These are phyloP conservation scores for Microplitis mediator DNA, from an alignment of 1,140 invertebrate species.

Conservation along the genomic window DNA sequence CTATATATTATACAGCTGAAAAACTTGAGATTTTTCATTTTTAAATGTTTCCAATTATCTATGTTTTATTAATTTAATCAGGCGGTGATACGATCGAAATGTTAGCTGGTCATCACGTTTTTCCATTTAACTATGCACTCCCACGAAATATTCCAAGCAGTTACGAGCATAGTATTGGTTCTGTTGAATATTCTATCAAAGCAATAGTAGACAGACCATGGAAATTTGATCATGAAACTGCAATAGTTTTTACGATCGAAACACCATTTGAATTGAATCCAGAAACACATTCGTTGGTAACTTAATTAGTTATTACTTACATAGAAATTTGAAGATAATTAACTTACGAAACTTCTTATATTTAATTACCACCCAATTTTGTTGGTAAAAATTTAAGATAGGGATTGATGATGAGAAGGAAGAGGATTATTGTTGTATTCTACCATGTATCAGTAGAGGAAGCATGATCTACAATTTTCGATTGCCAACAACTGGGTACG, in stretches of 20 bases:
- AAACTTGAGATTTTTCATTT: background rate
- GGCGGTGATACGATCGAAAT: slow-evolving; percentile 11
- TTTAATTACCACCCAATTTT: background rate
- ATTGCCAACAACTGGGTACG: slow-evolving; percentile 67
- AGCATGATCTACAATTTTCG: slow-evolving; percentile 63
- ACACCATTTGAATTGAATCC: slow-evolving; percentile 33
- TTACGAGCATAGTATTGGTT: slow-evolving; percentile 65
- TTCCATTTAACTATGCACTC: slow-evolving; percentile 62
- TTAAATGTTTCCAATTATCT: background rate
- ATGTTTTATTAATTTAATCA: slow-evolving; percentile 16
- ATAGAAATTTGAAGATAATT: background rate
- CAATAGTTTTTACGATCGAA: slow-evolving; percentile 61
- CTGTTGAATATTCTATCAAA: slow-evolving; percentile 65
- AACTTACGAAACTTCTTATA: background rate
- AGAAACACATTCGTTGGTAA: slow-evolving; percentile 21
- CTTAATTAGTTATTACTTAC: slow-evolving; percentile 15
- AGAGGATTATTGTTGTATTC: slow-evolving; percentile 70
- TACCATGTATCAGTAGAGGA: slow-evolving; percentile 57
- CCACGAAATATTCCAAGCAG: slow-evolving; percentile 61
- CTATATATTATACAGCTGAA: background rate
- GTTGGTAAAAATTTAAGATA: slow-evolving; percentile 22
- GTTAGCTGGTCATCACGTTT: slow-evolving; percentile 57
- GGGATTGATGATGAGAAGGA: slow-evolving; percentile 49
- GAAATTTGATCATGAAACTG: slow-evolving; percentile 63
- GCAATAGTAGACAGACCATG: slow-evolving; percentile 65